Base-by-base conservation (phyloP, 2,888 invertebrate genomes). In the Palloptera scutellata region DNA sequence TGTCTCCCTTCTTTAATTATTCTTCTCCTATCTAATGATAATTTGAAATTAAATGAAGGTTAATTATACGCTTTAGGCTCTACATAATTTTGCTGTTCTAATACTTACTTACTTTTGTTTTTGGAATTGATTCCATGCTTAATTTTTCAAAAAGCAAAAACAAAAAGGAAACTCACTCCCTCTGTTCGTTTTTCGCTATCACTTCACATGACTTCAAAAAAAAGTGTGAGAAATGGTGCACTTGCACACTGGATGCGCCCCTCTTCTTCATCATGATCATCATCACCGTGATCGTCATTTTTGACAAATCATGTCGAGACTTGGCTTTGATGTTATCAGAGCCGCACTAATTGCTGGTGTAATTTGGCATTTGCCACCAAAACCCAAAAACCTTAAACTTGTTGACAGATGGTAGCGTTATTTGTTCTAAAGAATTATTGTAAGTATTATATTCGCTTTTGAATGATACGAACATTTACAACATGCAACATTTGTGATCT, bases 281-380 rank as follows among this genome's bases (percentile, higher is more conserved):
- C 13, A 54, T 19, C 12, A 54, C 12, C 54, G 1, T 11, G 10
- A 15, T 13, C 13, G 48, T 48, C 48, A 59, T 61, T 65, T 64
- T 74, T 75, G 77, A 78, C 73, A 77, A 79, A 79, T 80, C 78
- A 77, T 78, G 76, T 77, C 60, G 66, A 61, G 78, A 78, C 70
- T 75, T 74, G n/a, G n/a, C 78, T 75, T 80, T 78, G 80, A 80
- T 80, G 75, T 77, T 78, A 77, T 79, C 61, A 55, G 30, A 30
- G 52, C 48, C 40, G 48, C 75, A 52, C 61, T 61, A 62, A 71
- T 63, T 70, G 64, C 55, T 61, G 52, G 19, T 64, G 60, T 55
- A 66, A 57, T 55, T 66, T 66, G 20, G 40, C 43, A 42, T 15
- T 19, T 61, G 40, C 52, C 40, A 42, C 41, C 20, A 61, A 40